These are phyloP conservation scores for Lasiurus borealis DNA, from an alignment of 2,113 vertebrate species.

Conservation along the genomic window DNA sequence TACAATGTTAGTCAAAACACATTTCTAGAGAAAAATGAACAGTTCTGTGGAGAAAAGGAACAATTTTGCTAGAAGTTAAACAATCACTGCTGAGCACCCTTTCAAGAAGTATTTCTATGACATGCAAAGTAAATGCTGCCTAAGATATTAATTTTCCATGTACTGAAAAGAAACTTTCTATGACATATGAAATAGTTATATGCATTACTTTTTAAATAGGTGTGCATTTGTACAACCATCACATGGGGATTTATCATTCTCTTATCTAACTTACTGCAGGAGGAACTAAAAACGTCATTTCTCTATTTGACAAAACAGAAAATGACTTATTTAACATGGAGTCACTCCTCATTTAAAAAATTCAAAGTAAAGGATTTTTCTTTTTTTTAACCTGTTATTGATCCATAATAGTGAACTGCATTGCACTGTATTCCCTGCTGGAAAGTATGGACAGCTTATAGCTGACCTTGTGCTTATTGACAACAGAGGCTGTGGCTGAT, in stretches of 20 bases:
- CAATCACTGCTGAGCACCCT: neutral
- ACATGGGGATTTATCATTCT: neutral
- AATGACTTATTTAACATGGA: neutral
- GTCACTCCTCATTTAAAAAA: neutral
- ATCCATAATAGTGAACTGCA: neutral
- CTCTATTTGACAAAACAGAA: neutral
- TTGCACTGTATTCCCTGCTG: neutral
- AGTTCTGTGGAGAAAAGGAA: neutral
- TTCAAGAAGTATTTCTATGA: neutral
- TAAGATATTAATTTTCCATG: neutral
- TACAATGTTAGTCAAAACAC: neutral
- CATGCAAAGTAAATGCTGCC: neutral
- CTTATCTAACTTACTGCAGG: neutral
- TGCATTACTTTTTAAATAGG: constrained; percentile 8
- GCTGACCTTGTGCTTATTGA: neutral
- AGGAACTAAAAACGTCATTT: neutral
- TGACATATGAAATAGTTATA: neutral
- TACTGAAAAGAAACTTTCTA: neutral
- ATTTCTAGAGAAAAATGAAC: constrained; percentile 44
- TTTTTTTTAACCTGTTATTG: neutral
- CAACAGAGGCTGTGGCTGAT: neutral
- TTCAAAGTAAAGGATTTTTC: neutral
- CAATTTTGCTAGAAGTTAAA: neutral
- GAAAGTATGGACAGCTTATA: neutral
- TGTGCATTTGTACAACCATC: neutral